Base-by-base conservation (phyloP, 2,113 vertebrate species). In the Anthoscopus minutus region DNA sequence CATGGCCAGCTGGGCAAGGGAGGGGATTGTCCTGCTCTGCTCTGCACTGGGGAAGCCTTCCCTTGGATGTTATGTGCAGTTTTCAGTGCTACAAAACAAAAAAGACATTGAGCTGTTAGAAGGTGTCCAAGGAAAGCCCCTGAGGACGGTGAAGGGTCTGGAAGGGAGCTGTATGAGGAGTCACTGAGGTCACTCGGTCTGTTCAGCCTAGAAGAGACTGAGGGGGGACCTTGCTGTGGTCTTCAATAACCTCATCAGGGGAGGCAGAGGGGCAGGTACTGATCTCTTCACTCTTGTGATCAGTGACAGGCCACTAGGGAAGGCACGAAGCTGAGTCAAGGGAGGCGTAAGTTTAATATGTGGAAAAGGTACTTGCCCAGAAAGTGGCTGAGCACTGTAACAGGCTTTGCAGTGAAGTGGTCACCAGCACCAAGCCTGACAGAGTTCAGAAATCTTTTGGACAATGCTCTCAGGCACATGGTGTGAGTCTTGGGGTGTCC, bases 1-100 rank as follows among this genome's bases (percentile, higher is more conserved):
- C 37, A 82, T 13, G 3, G 0, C 20, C 66, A 61, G 60, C 44
- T 0, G 0, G 44, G 28, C 7, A 23, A 66, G 38, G 38, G 19
- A 74, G 53, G 14, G 19, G 12, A 60, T 12, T 73, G 60, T 81
- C 53, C 38, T 0, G 0, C 15, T 51, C 37, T 81, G 58, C 37
- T 33, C 67, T 73, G 35, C 8, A 1, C 38, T 61, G 42, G 15
- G 16, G 5, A 0, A 0, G 42, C 45, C 60, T 45, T 31, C 1
- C 22, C 18, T 27, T 22, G 17, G 8, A 6, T 22, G 6, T 8
- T 33, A 21, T 0, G 1, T 3, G 35, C 12, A 28, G 33, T 44
- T 80, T 6, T 72, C 18, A 27, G 18, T 31, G 37, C 27, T 10
- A 65, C 18, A 65, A 20, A 30, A 56, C 6, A 4, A 50, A 44